Percentiles rank a stretch among this genome's conserved stretches.
These are phyloP conservation scores for Hippocampus comes DNA, from an alignment of 2,113 vertebrate species.

Conservation along the genomic window DNA sequence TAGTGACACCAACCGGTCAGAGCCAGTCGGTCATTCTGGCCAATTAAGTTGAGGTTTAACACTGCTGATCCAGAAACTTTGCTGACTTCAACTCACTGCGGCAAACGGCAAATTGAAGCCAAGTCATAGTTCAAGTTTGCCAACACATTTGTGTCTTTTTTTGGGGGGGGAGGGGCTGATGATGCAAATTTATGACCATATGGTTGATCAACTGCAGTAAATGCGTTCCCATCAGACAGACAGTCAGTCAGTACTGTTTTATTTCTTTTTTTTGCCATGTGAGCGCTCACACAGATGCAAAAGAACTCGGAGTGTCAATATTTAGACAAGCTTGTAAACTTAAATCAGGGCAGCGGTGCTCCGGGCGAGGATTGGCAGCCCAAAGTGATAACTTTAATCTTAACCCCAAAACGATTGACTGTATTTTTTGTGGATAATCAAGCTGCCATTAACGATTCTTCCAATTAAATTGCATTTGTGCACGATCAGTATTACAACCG, in stretches of 20 bases:
- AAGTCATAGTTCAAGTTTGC: neutral
- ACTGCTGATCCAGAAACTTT: neutral
- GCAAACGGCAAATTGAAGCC: neutral
- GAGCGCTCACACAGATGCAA: neutral
- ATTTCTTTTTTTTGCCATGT: neutral
- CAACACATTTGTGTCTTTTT: too few species aligned
- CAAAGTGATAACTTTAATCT: neutral
- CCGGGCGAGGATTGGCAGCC: neutral
- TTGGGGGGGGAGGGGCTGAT: too few species aligned
- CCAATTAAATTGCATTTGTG: slow-evolving; percentile 25
- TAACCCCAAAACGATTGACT: neutral
- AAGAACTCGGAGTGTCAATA: neutral
- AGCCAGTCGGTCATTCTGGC: neutral
- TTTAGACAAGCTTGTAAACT: neutral
- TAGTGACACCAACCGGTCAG: neutral
- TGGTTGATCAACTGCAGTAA: too few species aligned
- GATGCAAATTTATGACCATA: too few species aligned
- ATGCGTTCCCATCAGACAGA: too few species aligned
- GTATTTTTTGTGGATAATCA: slow-evolving; percentile 22
- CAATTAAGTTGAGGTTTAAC: slow-evolving; percentile 1
- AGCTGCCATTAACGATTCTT: slow-evolving; percentile 25
- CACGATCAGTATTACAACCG: slow-evolving; percentile 29
- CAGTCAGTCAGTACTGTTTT: neutral
- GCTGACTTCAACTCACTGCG: neutral
- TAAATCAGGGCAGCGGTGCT: neutral